Evolutionary conservation across 2,888 invertebrate genomes (phyloP).

Genomic region (Acanthopleura granulata): DNA sequence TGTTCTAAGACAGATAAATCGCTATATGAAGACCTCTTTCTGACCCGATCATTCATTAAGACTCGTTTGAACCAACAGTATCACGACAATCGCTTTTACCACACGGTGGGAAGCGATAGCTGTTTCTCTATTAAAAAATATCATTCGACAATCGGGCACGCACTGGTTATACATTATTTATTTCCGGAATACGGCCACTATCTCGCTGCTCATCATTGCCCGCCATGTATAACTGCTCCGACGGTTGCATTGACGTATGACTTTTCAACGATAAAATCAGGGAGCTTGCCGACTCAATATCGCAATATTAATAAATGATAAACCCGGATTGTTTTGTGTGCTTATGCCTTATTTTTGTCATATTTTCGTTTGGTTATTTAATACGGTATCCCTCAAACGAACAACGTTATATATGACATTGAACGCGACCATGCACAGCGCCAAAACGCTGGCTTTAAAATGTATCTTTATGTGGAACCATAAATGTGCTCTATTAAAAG

Average conservation of each 20-base stretch:
- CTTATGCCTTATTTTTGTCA: too few species aligned
- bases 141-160: background rate
- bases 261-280: slow-evolving; percentile 9
- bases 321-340: slow-evolving; percentile 1
- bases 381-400: too few species aligned
- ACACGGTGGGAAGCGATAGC: background rate
- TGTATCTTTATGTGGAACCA: too few species aligned
- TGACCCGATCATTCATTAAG: background rate
- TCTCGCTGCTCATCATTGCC: background rate
- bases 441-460: too few species aligned
- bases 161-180: slow-evolving; percentile 19
- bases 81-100: slow-evolving; percentile 11
- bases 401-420: too few species aligned
- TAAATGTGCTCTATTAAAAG: background rate
- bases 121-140: slow-evolving; percentile 14
- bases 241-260: slow-evolving; percentile 14
- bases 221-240: slow-evolving; percentile 1
- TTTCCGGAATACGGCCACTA: slow-evolving; percentile 11
- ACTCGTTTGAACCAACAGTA: background rate
- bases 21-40: too few species aligned
- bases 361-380: too few species aligned
- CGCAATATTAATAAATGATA: slow-evolving; percentile 17
- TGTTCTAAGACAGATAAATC: too few species aligned
- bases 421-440: too few species aligned
- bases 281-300: slow-evolving; percentile 16